phyloP scores from a whole-genome alignment of 2,113 vertebrate species.

The Zootoca vivipara region DNA sequence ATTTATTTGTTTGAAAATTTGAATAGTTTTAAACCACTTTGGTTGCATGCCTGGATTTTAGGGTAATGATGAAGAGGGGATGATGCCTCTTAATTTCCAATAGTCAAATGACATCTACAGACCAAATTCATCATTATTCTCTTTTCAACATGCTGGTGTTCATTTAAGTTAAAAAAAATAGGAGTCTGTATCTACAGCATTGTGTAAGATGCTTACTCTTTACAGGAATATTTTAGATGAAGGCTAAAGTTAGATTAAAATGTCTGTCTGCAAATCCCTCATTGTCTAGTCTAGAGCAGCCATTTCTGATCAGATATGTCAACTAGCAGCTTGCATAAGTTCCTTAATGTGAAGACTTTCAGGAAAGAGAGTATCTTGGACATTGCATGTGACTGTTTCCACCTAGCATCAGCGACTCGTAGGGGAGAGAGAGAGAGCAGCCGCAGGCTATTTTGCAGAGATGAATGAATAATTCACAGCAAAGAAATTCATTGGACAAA shows the following conservation, averaged over 20 bases:
- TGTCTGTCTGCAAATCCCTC: neutral
- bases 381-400: neutral
- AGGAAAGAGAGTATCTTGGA: slow-evolving; percentile 8
- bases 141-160: neutral
- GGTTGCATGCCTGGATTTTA: neutral
- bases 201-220: neutral
- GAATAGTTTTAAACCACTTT: neutral
- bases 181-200: neutral
- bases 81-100: neutral
- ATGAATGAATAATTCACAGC: slow-evolving; percentile 28
- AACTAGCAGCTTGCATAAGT: neutral
- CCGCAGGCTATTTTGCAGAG: neutral
- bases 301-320: neutral
- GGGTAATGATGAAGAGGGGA: neutral
- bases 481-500: slow-evolving; percentile 6
- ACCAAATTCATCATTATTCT: neutral
- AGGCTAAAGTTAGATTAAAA: neutral
- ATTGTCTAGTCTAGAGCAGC: neutral
- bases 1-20: neutral
- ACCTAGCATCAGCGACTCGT: neutral
- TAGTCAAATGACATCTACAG: neutral
- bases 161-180: neutral
- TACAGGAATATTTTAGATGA: neutral
- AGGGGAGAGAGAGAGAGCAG: neutral
- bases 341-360: neutral